These are phyloP conservation scores for Drosophila pachea DNA, from an alignment of 1,140 invertebrate genomes.

Conservation along the genomic window DNA sequence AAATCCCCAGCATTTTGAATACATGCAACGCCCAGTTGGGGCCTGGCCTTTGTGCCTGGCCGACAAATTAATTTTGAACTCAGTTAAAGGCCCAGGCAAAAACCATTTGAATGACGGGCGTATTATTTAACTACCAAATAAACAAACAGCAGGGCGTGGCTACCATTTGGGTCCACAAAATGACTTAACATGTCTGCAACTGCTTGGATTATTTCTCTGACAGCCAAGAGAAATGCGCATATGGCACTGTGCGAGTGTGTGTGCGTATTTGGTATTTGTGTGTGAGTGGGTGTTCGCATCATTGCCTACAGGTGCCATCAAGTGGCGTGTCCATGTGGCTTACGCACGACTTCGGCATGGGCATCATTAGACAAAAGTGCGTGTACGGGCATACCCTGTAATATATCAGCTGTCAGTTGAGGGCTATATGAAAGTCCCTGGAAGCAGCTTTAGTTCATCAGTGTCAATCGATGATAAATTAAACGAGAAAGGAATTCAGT, in stretches of 20 bases:
- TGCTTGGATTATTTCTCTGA: constrained; percentile 66
- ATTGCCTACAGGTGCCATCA: constrained; percentile 19
- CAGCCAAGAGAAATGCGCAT: constrained; percentile 45
- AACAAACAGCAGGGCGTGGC: constrained; percentile 13
- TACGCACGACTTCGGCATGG: constrained; percentile 51
- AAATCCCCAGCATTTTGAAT: background rate
- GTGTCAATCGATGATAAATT: background rate
- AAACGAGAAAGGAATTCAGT: no score
- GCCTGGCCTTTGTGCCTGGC: constrained; percentile 27
- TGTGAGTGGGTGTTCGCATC: constrained; percentile 1
- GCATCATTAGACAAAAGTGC: constrained; percentile 59
- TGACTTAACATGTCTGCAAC: constrained; percentile 70
- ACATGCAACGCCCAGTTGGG: background rate
- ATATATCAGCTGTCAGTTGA: background rate
- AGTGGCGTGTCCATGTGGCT: constrained; percentile 24
- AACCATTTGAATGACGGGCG: constrained; percentile 55
- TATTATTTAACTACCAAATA: constrained; percentile 53
- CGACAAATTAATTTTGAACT: constrained; percentile 65
- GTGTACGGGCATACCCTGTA: constrained; percentile 29
- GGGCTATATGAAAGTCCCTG: background rate
- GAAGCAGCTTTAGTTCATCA: background rate
- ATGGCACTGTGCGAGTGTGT: background rate
- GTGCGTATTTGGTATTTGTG: background rate
- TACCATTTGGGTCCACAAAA: constrained; percentile 42
- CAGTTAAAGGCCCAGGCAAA: constrained; percentile 37